Conservation (phyloP, 2,113 vertebrate genomes). For the Beaufortia kweichowensis region DNA sequence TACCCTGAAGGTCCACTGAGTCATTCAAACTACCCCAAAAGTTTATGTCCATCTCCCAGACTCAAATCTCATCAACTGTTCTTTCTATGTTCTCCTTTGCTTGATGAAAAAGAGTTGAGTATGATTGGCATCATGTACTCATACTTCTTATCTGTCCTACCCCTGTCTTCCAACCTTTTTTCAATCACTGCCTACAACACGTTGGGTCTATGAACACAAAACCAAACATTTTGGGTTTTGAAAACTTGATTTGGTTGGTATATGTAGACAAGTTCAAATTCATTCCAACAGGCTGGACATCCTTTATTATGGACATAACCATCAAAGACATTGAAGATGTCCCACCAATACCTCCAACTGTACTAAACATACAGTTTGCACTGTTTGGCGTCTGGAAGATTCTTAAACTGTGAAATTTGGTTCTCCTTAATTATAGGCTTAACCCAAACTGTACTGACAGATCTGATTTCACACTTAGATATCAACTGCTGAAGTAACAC, state of each 20-base stretch:
- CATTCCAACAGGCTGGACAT: not conserved
- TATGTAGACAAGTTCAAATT: not conserved
- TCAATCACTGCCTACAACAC: not conserved
- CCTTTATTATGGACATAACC: not conserved
- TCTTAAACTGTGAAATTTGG: not conserved
- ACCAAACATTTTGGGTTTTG: not conserved
- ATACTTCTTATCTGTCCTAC: slow-evolving; percentile 4
- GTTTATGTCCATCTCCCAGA: not conserved
- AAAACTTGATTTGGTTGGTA: not conserved
- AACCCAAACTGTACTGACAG: too few relatives aligned
- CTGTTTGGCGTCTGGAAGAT: too few relatives aligned
- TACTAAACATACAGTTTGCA: too few relatives aligned
- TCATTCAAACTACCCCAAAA: slow-evolving; percentile 18
- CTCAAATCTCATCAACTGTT: slow-evolving; percentile 21
- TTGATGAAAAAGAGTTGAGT: not conserved
- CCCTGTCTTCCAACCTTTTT: not conserved
- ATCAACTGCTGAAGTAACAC: too few relatives aligned
- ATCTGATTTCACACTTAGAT: too few relatives aligned
- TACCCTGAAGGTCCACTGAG: slow-evolving; percentile 36
- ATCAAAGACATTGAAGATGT: too few relatives aligned
- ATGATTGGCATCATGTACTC: slow-evolving; percentile 31
- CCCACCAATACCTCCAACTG: too few relatives aligned
- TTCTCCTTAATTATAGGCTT: not conserved
- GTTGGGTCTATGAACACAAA: not conserved
- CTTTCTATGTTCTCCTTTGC: slow-evolving; percentile 9